Conservation (phyloP, 2,113 vertebrate species). For the Morone saxatilis region DNA sequence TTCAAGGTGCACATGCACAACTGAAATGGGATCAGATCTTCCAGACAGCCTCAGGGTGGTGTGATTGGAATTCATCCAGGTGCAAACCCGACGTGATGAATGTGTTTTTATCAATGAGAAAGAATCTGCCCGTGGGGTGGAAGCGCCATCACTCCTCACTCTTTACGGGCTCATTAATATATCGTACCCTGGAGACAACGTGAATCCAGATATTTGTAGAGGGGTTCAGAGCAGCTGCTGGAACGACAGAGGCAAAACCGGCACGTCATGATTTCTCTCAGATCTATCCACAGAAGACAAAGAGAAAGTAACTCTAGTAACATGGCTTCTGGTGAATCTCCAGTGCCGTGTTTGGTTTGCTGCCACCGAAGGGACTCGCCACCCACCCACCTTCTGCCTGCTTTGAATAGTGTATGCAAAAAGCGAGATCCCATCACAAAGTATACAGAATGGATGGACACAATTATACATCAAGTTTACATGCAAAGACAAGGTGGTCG, state of each 20-base stretch:
- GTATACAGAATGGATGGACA: background rate
- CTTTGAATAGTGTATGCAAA: slow-evolving; percentile 52
- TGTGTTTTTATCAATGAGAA: background rate
- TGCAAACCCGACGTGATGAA: slow-evolving; percentile 6
- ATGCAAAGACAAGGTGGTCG: background rate
- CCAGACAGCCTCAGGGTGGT: background rate
- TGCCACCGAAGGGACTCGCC: slow-evolving; percentile 17
- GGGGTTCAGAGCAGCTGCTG: background rate
- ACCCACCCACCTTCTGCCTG: slow-evolving; percentile 46
- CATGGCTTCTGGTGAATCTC: slow-evolving; percentile 5
- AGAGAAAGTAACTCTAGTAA: slow-evolving; percentile 22
- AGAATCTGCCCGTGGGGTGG: slow-evolving; percentile 8
- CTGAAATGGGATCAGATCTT: background rate
- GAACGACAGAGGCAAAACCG: background rate
- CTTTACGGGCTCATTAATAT: background rate
- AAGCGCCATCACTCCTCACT: background rate
- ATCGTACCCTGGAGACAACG: background rate
- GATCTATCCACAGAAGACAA: background rate
- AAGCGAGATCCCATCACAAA: background rate
- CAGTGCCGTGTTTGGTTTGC: slow-evolving; percentile 2
- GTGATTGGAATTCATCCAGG: slow-evolving; percentile 1
- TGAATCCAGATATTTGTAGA: background rate
- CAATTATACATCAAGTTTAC: background rate
- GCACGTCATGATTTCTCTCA: background rate
- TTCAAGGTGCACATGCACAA: background rate